phyloP scores from a whole-genome alignment of 2,888 invertebrate genomes.

The Drosophila meridiana region DNA sequence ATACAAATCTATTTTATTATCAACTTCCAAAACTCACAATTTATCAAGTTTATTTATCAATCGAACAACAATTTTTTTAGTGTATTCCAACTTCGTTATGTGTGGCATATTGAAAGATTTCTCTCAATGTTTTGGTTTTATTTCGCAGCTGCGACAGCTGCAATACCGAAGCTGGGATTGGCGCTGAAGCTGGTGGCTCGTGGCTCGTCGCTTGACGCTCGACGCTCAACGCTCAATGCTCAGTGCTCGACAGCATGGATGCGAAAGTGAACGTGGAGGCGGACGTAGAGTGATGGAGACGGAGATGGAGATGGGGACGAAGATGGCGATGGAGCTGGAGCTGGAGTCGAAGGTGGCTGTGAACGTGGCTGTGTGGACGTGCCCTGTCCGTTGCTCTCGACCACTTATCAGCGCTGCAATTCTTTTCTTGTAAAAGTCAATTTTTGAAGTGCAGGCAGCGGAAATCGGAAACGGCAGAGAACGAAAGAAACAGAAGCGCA shows the following conservation, averaged over 20 bases:
- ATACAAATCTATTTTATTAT: too few relatives aligned
- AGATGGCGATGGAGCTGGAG: background rate
- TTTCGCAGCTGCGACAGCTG: constrained; percentile 52
- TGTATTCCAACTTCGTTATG: constrained; percentile 29
- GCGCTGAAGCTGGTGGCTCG: background rate
- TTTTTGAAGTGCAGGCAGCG: constrained; percentile 75
- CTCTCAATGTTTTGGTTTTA: constrained; percentile 39
- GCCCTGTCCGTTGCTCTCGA: constrained; percentile 60
- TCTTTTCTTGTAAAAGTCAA: constrained; percentile 80
- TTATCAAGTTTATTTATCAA: background rate
- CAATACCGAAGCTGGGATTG: constrained; percentile 19
- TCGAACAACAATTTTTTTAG: too few relatives aligned
- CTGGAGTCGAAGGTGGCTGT: constrained; percentile 26
- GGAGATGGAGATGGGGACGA: background rate
- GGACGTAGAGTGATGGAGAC: background rate
- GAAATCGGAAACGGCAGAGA: constrained; percentile 72
- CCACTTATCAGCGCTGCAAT: constrained; percentile 76
- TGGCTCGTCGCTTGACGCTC: background rate
- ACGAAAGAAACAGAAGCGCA: constrained; percentile 55
- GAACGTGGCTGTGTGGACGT: constrained; percentile 44
- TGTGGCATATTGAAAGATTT: background rate
- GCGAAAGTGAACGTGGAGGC: constrained; percentile 1
- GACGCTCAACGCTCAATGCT: background rate
- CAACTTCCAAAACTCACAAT: background rate
- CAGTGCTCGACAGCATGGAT: constrained; percentile 1